Evolutionary conservation across 1,140 invertebrate genomes (phyloP), one percentile per base, ranked within the genome.

Genomic region (Daktulosphaira vitifoliae): DNA sequence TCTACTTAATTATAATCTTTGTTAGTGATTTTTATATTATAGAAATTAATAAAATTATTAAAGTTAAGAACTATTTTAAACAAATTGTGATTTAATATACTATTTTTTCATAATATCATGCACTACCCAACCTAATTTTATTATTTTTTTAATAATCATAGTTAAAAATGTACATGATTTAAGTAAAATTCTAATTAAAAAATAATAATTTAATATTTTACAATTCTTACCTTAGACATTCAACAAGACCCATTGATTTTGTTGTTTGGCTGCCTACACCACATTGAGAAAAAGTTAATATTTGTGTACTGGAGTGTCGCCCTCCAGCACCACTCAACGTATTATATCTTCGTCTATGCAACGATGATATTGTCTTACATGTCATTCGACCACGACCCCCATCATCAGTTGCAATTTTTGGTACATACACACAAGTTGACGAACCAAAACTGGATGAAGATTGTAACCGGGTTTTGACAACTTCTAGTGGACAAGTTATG

Each of bases 401-500:
- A 39, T 76, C 75, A 18, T 75, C 71, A 29, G 72, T 75, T 70
- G 78, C 77, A 72, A 77, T 75, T 73, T 72, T 73, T 65, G 74
- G 72, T 70, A 72, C 54, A 67, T 65, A 72, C 59, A 68, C 73
- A 69, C 80, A 74, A 1, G 46, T 39, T 4, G 16, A n/a, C 5
- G 15, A 2, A 3, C 11, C 15, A 26, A 84, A 81, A 38, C 81
- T 82, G 38, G 84, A 83, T 0, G 93, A 96, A 11, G 94, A 97
- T 76, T 99, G 96, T 62, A 98, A 81, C 49, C 96, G 82, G 2
- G 96, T 99, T 78, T 99, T 99, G 5, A 99, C 90, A 64, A 99
- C 96, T 80, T 99, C 96, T 68, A 99, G 78, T 1, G 96, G 96
- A 79, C 96, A 98, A 68, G 96, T 99, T 39, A 96, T 84, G 67